Conservation (phyloP, 2,888 invertebrate species). For the Lasius fuliginosus region DNA sequence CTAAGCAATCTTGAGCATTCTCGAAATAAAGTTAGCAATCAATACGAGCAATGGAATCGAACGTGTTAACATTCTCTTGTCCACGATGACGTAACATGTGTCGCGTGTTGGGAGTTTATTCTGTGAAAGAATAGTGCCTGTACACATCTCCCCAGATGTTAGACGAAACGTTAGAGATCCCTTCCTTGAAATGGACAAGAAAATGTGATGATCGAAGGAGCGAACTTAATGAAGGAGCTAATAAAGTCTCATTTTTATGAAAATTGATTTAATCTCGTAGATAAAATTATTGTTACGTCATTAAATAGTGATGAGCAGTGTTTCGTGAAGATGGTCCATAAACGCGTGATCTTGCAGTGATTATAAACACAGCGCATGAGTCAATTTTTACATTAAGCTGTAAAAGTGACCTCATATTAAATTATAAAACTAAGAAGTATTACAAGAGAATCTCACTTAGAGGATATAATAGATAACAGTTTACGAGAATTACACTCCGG, state of each 20-base stretch:
- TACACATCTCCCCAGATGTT: slow-evolving; percentile 77
- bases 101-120: slow-evolving; percentile 64
- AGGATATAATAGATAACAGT: not conserved
- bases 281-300: not conserved
- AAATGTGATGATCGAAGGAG: not conserved
- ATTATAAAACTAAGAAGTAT: not conserved
- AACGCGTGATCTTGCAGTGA: not conserved
- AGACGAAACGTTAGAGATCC: slow-evolving; percentile 71
- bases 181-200: slow-evolving; percentile 40
- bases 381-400: slow-evolving; percentile 1
- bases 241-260: not conserved
- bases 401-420: not conserved
- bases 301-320: not conserved
- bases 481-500: not conserved
- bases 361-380: not conserved
- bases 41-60: not conserved
- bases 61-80: not conserved
- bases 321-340: not conserved
- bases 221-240: slow-evolving; percentile 10
- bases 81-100: slow-evolving; percentile 23
- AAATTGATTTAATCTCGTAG: not conserved
- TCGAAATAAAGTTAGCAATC: slow-evolving; percentile 1
- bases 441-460: not conserved
- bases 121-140: slow-evolving; percentile 84
- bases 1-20: not conserved